These are phyloP conservation scores for Drosophila prostipennis DNA, from an alignment of 2,888 invertebrate species.

Conservation along the genomic window DNA sequence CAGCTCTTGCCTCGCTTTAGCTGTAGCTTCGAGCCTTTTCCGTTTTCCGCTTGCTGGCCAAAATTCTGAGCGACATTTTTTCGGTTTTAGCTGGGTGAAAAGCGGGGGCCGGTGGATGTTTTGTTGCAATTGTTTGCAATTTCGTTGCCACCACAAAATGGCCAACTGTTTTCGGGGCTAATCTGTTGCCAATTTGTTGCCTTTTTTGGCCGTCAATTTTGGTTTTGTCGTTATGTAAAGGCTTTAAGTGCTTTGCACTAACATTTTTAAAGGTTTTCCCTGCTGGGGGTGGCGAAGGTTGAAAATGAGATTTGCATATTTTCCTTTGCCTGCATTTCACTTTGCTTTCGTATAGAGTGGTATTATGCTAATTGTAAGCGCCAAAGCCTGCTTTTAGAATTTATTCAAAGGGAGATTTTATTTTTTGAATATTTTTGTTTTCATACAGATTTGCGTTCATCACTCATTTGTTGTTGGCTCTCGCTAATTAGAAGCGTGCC, in stretches of 20 bases:
- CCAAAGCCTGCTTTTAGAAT: slow-evolving; percentile 17
- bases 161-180: slow-evolving; percentile 63
- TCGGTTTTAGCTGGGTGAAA: slow-evolving; percentile 3
- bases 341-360: slow-evolving; percentile 43
- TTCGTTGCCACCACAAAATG: slow-evolving; percentile 69
- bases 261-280: slow-evolving; percentile 17
- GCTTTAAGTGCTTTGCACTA: slow-evolving; percentile 24
- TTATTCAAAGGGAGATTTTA: slow-evolving; percentile 48
- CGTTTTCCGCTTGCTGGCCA: slow-evolving; percentile 40
- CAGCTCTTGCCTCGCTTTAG: slow-evolving; percentile 38
- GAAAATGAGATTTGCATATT: slow-evolving; percentile 40
- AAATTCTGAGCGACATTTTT: slow-evolving; percentile 30
- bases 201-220: slow-evolving; percentile 26
- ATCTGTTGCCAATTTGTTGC: slow-evolving; percentile 71
- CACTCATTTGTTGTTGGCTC: slow-evolving; percentile 41
- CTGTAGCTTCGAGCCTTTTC: slow-evolving; percentile 58
- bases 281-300: not conserved
- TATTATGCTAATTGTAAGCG: slow-evolving; percentile 64
- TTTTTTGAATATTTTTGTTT: slow-evolving; percentile 25
- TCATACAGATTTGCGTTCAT: slow-evolving; percentile 30
- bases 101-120: slow-evolving; percentile 16
- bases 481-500: slow-evolving; percentile 68
- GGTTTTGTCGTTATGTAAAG: slow-evolving; percentile 27
- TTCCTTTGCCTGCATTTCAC: slow-evolving; percentile 35
- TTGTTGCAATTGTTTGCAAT: slow-evolving; percentile 73